Evolutionary conservation across 2,113 vertebrate species (phyloP).

Genomic region (Atractosteus spatula): DNA sequence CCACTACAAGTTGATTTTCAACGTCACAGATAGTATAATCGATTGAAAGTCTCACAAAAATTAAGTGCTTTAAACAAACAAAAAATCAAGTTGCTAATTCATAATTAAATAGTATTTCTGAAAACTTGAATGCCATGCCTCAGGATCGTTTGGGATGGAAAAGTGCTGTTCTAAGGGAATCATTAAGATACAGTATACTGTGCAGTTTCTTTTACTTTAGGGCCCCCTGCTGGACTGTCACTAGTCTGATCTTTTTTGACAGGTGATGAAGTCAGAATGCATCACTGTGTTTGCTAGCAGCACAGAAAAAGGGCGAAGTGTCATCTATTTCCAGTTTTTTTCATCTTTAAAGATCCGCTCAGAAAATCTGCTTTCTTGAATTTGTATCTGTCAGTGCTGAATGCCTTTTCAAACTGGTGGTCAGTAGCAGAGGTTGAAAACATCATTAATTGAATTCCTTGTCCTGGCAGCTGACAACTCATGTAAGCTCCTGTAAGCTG

Average conservation of each 20-base stretch:
- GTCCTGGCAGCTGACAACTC: background rate
- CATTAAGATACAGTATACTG: too few relatives aligned
- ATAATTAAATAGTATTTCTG: too few relatives aligned
- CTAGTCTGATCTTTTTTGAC: background rate
- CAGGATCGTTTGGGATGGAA: too few relatives aligned
- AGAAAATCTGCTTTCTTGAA: background rate
- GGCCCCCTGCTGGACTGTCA: too few relatives aligned
- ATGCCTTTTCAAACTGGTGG: background rate
- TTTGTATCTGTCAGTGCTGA: background rate
- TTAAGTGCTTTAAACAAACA: too few relatives aligned
- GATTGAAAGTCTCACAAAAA: too few relatives aligned
- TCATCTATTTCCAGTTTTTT: background rate
- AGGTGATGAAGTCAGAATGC: background rate
- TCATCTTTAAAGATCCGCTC: conserved; percentile 9
- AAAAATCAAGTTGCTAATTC: too few relatives aligned
- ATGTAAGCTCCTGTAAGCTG: background rate
- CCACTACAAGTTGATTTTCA: too few relatives aligned
- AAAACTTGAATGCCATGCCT: too few relatives aligned
- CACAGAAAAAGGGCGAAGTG: conserved; percentile 1
- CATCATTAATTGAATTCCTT: background rate
- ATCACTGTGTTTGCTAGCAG: background rate
- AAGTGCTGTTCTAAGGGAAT: too few relatives aligned
- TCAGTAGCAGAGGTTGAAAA: background rate
- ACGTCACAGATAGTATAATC: too few relatives aligned
- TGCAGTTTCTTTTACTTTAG: too few relatives aligned